Evolutionary conservation across 2,888 invertebrate species (phyloP).

Genomic region (Camponotus fellah): DNA sequence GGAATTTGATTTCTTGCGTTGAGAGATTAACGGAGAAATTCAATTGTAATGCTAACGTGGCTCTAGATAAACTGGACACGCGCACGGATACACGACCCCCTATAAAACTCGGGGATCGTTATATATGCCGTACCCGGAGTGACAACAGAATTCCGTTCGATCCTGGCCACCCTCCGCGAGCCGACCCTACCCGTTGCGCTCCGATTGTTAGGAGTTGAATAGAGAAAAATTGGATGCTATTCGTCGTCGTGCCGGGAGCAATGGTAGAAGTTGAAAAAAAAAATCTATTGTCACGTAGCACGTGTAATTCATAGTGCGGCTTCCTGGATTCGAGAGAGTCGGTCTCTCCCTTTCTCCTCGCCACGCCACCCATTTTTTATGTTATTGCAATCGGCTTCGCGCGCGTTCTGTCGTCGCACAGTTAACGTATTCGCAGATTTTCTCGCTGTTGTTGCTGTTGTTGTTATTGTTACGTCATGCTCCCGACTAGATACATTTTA

Average conservation of each 20-base stretch:
- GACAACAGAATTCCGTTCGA: constrained; percentile 72
- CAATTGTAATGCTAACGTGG: constrained; percentile 37
- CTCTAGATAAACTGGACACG: constrained; percentile 53
- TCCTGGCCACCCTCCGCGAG: constrained; percentile 46
- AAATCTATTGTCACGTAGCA: constrained; percentile 73
- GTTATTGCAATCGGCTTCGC: constrained; percentile 31
- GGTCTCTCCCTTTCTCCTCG: constrained; percentile 26
- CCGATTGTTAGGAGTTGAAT: constrained; percentile 74
- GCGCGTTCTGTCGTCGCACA: not conserved
- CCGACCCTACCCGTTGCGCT: constrained; percentile 27
- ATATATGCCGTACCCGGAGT: constrained; percentile 60
- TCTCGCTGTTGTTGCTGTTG: not conserved
- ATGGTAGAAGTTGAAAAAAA: constrained; percentile 58
- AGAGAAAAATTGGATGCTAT: constrained; percentile 75
- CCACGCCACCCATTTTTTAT: constrained; percentile 17
- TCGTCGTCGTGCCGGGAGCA: constrained; percentile 57
- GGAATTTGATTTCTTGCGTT: not conserved
- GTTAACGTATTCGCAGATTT: constrained; percentile 31
- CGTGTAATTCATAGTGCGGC: constrained; percentile 76
- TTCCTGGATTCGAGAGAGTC: constrained; percentile 60
- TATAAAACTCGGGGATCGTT: constrained; percentile 63
- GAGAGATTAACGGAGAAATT: constrained; percentile 13
- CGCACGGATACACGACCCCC: constrained; percentile 28
- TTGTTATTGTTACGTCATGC: not conserved
- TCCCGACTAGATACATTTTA: not conserved